Percentiles rank a stretch among this genome's conserved stretches.
phyloP scores from a whole-genome alignment of 37 sponge, comb jelly and placozoan species.

The Oscarella lobularis region DNA sequence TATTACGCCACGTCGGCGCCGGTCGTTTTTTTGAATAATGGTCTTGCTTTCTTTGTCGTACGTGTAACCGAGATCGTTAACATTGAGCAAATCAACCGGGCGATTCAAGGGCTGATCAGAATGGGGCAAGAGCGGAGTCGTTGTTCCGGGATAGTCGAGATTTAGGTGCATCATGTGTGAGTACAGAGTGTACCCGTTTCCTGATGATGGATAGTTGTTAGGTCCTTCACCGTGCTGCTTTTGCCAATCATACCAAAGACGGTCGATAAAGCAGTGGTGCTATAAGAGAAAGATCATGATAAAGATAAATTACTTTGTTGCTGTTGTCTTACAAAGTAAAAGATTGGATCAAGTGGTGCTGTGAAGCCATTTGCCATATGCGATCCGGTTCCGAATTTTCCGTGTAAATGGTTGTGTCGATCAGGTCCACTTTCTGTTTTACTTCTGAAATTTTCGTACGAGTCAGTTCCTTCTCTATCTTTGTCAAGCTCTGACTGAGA shows the following conservation, averaged over 20 bases:
- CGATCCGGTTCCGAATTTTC: neutral
- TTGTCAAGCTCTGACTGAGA: neutral
- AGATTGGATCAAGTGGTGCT: neutral
- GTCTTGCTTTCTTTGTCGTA: neutral
- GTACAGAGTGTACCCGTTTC: neutral
- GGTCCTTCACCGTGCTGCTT: neutral
- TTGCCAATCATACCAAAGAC: neutral
- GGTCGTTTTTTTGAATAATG: neutral
- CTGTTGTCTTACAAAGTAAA: neutral
- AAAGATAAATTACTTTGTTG: neutral
- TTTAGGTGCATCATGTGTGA: neutral
- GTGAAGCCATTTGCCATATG: neutral
- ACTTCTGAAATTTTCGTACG: neutral
- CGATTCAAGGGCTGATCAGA: neutral
- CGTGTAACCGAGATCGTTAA: neutral
- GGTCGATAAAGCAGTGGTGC: conserved; percentile 1
- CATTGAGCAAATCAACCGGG: neutral
- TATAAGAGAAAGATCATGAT: neutral
- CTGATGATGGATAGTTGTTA: neutral
- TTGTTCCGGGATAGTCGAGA: neutral
- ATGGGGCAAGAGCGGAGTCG: neutral
- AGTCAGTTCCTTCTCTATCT: neutral
- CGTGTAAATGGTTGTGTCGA: neutral
- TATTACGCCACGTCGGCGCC: neutral
- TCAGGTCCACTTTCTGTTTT: neutral